Conservation (phyloP, 2,797 vertebrate genomes). For the Anniella stebbinsi region DNA sequence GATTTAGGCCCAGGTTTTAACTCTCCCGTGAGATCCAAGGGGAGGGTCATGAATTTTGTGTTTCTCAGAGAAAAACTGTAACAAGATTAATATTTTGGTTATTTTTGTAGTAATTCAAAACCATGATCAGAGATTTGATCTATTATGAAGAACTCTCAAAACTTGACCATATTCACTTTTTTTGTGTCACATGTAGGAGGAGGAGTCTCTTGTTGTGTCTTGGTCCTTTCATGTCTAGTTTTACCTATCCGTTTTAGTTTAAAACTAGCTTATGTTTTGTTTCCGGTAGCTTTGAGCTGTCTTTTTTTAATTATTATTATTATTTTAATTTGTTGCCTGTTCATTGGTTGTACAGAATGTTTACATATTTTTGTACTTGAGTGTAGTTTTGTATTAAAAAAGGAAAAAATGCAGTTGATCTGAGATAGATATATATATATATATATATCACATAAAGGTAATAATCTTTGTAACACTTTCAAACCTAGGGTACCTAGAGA, state of each 20-base stretch:
- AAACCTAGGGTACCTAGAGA: constrained; percentile 75
- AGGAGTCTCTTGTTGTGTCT: constrained; percentile 50
- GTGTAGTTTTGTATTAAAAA: constrained; percentile 83
- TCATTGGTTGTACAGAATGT: constrained; percentile 82
- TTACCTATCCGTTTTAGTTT: constrained; percentile 59
- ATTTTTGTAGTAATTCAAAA: constrained; percentile 72
- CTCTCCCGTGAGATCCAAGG: not conserved
- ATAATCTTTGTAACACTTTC: constrained; percentile 77
- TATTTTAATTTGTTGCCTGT: constrained; percentile 63
- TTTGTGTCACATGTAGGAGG: constrained; percentile 60
- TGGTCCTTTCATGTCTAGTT: constrained; percentile 37
- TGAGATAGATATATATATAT: constrained; percentile 54
- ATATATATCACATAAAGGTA: constrained; percentile 64
- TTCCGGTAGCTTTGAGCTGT: constrained; percentile 70
- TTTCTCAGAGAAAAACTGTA: constrained; percentile 68
- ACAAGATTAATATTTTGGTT: constrained; percentile 74
- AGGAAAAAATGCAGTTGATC: constrained; percentile 69
- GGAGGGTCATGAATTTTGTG: not conserved
- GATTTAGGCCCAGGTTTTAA: not conserved
- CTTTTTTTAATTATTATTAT: constrained; percentile 45
- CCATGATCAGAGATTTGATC: constrained; percentile 78
- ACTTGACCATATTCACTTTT: constrained; percentile 68
- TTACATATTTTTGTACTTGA: constrained; percentile 87
- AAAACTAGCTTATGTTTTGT: constrained; percentile 69
- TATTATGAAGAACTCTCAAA: constrained; percentile 73